A percentile compares a stretch with the other conserved stretches of the same genome.
These are phyloP conservation scores for Phyllotreta cruciferae DNA, from an alignment of 2,888 invertebrate species.

Conservation along the genomic window DNA sequence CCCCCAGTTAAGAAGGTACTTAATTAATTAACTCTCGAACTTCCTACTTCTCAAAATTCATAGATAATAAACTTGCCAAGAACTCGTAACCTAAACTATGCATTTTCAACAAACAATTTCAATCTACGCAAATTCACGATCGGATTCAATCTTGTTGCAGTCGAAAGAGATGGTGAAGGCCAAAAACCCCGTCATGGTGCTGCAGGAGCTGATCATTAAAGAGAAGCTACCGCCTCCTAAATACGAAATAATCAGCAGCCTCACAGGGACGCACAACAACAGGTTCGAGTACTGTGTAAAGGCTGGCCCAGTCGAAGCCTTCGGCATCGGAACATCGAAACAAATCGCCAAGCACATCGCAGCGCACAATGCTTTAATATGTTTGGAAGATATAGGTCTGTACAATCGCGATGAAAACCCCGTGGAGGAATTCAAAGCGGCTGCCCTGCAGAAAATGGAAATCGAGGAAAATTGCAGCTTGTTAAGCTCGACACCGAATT, in stretches of 20 bases:
- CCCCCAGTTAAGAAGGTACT: too few relatives aligned
- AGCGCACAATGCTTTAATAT: conserved; percentile 62
- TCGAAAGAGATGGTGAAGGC: conserved; percentile 44
- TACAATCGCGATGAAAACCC: conserved; percentile 50
- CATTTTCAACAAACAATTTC: too few relatives aligned
- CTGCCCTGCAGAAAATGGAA: conserved; percentile 30
- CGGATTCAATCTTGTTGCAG: background rate
- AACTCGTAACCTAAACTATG: too few relatives aligned
- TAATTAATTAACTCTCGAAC: too few relatives aligned
- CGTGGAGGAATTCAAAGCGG: conserved; percentile 47
- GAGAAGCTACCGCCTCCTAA: conserved; percentile 61
- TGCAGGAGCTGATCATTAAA: conserved; percentile 72
- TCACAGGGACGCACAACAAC: conserved; percentile 58
- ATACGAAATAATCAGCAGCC: conserved; percentile 58
- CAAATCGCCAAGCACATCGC: conserved; percentile 69
- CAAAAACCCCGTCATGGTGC: conserved; percentile 71
- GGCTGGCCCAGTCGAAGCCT: conserved; percentile 55
- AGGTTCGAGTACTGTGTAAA: conserved; percentile 61
- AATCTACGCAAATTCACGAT: too few relatives aligned
- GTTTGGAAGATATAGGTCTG: conserved; percentile 56
- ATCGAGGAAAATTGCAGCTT: conserved; percentile 29
- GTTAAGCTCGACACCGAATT: conserved; percentile 36
- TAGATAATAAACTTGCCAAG: too few relatives aligned
- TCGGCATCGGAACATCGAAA: conserved; percentile 59
- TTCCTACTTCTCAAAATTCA: too few relatives aligned